Percentiles rank a stretch among this genome's conserved stretches.
Evolutionary conservation across 2,797 vertebrate species (phyloP).

Genomic region (Discoglossus pictus): DNA sequence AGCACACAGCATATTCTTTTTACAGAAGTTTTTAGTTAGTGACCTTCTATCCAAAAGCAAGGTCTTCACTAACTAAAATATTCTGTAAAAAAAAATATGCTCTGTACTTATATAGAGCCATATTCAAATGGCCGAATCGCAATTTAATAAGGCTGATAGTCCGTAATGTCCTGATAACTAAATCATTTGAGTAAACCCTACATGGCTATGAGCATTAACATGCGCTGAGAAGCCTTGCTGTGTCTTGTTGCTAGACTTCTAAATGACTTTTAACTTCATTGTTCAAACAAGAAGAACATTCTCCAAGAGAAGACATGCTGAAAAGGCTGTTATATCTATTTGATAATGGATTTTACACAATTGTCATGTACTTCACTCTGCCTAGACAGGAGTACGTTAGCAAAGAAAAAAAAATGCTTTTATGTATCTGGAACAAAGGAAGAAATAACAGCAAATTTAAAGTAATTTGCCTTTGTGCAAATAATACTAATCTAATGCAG

Average conservation of each 20-base stretch:
- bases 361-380: slow-evolving; percentile 66
- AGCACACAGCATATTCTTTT: no score
- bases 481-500: slow-evolving; percentile 53
- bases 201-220: slow-evolving; percentile 21
- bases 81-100: no score
- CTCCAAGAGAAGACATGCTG: slow-evolving; percentile 62
- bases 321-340: slow-evolving; percentile 69
- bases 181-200: no score
- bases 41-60: no score
- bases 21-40: no score
- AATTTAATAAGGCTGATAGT: no score
- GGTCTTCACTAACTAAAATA: no score
- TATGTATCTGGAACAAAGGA: slow-evolving; percentile 64
- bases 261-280: slow-evolving; percentile 64
- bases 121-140: no score
- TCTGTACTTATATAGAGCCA: no score
- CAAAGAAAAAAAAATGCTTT: slow-evolving; percentile 62
- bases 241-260: slow-evolving; percentile 59
- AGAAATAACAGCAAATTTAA: slow-evolving; percentile 59
- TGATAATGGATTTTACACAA: slow-evolving; percentile 71
- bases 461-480: slow-evolving; percentile 69
- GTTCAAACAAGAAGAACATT: slow-evolving; percentile 65
- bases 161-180: no score
- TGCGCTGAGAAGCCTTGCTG: slow-evolving; percentile 23
- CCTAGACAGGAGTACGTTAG: slow-evolving; percentile 63